These are phyloP conservation scores for Leistus spinibarbis DNA, from an alignment of 2,888 invertebrate genomes.

Conservation along the genomic window DNA sequence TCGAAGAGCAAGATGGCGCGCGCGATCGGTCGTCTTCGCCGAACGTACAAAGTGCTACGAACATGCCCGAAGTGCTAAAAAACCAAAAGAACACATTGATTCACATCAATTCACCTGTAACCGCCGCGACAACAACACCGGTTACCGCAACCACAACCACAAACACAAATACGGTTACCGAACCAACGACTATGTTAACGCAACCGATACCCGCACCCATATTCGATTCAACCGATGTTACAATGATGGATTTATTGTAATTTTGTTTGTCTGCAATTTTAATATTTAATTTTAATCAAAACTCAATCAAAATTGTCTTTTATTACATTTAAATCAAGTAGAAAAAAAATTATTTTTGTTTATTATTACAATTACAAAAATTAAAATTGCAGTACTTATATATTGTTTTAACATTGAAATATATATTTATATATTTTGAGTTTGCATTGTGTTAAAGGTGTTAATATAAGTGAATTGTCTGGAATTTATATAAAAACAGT, in stretches of 20 bases:
- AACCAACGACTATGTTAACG: not conserved
- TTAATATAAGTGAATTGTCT: too few species aligned
- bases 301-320: too few species aligned
- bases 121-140: not conserved
- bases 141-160: not conserved
- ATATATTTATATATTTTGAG: too few species aligned
- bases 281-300: not conserved
- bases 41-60: slow-evolving; percentile 60
- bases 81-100: not conserved
- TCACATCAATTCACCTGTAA: not conserved
- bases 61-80: not conserved
- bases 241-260: not conserved
- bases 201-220: not conserved
- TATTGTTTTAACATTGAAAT: too few species aligned
- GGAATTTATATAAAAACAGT: too few species aligned
- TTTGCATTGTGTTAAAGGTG: too few species aligned
- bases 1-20: slow-evolving; percentile 81
- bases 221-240: not conserved
- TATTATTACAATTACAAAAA: too few species aligned
- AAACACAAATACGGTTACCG: not conserved
- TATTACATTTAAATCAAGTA: too few species aligned
- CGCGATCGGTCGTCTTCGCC: slow-evolving; percentile 76
- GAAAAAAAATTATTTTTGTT: too few species aligned
- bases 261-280: not conserved
- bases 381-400: too few species aligned